These are phyloP conservation scores for Dyspetes luteomarginatus DNA, from an alignment of 2,888 invertebrate genomes.

Conservation along the genomic window DNA sequence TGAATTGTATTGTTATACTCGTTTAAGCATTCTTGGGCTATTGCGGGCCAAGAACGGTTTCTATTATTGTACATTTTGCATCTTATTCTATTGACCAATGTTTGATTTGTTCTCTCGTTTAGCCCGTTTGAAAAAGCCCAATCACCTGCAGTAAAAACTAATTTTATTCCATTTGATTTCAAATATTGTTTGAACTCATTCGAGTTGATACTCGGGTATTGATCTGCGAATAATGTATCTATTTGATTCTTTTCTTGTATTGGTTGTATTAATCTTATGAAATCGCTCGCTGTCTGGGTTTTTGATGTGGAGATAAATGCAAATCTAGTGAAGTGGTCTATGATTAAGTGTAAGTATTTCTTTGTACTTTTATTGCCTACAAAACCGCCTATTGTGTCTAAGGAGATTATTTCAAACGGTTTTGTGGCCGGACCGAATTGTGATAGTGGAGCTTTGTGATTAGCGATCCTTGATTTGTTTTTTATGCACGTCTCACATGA, in stretches of 20 bases:
- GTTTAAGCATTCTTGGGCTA: constrained; percentile 68
- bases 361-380: constrained; percentile 69
- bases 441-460: constrained; percentile 31
- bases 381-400: constrained; percentile 70
- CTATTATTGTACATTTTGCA: constrained; percentile 72
- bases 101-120: constrained; percentile 70
- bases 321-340: constrained; percentile 66
- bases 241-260: constrained; percentile 65
- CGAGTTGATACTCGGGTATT: constrained; percentile 70
- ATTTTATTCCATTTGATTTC: constrained; percentile 59
- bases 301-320: constrained; percentile 65
- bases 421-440: constrained; percentile 27
- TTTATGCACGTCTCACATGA: constrained; percentile 50
- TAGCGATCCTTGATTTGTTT: constrained; percentile 71
- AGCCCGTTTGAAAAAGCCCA: constrained; percentile 66
- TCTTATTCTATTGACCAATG: constrained; percentile 72
- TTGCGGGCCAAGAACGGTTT: constrained; percentile 65
- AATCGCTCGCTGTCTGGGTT: constrained; percentile 67
- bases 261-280: constrained; percentile 66
- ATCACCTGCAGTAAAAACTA: constrained; percentile 68
- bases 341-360: constrained; percentile 71
- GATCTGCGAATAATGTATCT: constrained; percentile 66
- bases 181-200: constrained; percentile 68
- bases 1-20: constrained; percentile 69
- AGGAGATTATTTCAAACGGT: constrained; percentile 26